Base-by-base conservation (phyloP, 1,140 invertebrate species). In the Limonius californicus region DNA sequence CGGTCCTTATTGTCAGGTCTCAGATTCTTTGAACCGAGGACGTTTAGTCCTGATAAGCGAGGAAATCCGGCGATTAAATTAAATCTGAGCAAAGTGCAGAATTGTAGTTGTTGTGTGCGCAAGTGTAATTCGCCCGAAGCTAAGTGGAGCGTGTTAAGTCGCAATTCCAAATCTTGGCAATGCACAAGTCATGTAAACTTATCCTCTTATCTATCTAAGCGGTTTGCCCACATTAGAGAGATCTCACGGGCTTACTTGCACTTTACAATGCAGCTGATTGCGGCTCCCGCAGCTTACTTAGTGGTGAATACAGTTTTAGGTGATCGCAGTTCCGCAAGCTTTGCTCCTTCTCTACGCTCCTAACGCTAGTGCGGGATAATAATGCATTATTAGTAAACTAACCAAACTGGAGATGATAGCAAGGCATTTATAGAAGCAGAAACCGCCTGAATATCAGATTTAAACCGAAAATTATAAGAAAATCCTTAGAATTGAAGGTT, bases 201-300 rank as follows among this genome's bases (percentile, higher is more conserved):
- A 55, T 55, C 27, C 54, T 55, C 54, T 55, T 55, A 55, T 55
- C 54, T 55, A 32, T 21, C 20, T 55, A 55, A 55, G 54, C 54
- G 54, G 54, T 32, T 55, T 27, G 54, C 20, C 21, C 27, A 32
- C 27, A 55, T 55, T 55, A 55, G 27, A 14, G 54, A 23, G 11
- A 55, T 55, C 54, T 55, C 14, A 32, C 4, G 54, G 18, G 54
- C 27, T 55, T 55, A 55, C 54, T 32, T 23, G 54, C 54, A 55
- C 16, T 50, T 50, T 50, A 50, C 45, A 50, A 50, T 50, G 45
- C 45, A 50, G 16, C 45, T 50, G 45, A 50, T 50, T 50, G 45
- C 45, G 45, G 35, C 35, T 39, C n/a, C 35, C 35, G n/a, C n/a
- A 11, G 35, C 35, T 39, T 39, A 39, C 35, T 39, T 39, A 39